These are phyloP conservation scores for Hypotaenidia okinawae DNA, from an alignment of 2,797 vertebrate genomes.

Conservation along the genomic window DNA sequence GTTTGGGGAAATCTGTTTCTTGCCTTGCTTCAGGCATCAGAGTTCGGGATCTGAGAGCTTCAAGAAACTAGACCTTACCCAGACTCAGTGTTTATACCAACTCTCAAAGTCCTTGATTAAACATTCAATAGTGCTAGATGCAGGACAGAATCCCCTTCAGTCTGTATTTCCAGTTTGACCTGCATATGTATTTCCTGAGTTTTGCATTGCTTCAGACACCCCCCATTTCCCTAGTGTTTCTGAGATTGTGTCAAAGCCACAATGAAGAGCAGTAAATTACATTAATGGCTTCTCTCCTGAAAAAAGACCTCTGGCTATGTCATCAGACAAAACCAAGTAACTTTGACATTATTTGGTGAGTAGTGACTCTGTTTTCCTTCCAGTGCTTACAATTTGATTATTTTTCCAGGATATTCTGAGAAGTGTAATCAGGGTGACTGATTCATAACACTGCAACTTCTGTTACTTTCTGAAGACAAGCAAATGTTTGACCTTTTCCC, in stretches of 20 bases:
- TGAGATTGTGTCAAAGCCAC: not conserved
- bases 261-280: not conserved
- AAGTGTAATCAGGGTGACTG: not conserved
- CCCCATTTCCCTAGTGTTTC: not conserved
- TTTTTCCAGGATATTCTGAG: slow-evolving; percentile 1
- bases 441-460: not conserved
- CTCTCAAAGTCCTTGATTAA: not conserved
- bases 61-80: not conserved
- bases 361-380: not conserved
- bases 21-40: not conserved
- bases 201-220: not conserved
- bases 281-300: not conserved
- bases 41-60: not conserved
- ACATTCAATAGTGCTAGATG: not conserved
- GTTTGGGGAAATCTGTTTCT: not conserved
- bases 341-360: not conserved
- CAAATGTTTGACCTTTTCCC: slow-evolving; percentile 42
- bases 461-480: slow-evolving; percentile 3
- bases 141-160: not conserved
- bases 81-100: not conserved
- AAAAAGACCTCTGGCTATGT: not conserved
- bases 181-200: not conserved
- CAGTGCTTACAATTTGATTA: slow-evolving; percentile 12
- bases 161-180: not conserved
- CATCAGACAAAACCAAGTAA: not conserved